Base-by-base conservation (phyloP, 2,797 vertebrate species). In the Liasis olivaceus region DNA sequence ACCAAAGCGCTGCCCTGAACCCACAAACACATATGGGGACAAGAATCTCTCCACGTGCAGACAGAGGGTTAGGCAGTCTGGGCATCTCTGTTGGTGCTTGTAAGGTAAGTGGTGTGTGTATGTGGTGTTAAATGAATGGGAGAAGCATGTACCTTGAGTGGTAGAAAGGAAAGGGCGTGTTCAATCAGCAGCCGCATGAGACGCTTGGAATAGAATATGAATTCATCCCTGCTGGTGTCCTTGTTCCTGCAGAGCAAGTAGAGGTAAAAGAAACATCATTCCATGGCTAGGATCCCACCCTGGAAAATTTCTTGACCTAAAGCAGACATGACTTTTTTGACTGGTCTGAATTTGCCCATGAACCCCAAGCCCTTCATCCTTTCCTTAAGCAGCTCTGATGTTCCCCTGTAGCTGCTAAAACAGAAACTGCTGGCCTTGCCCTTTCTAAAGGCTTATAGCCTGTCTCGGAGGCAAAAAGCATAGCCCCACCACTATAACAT, bases 191-290 rank as follows among this genome's bases (percentile, higher is more conserved):
- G 98, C 94, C 99, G 97, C 99, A 99, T 99, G 96, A 99, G 97
- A 94, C 99, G 98, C 97, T 99, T 99, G 84, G 99, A 99, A 97
- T 99, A 99, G 97, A 99, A 99, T 96, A 99, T 99, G 94, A 99
- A 99, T 95, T 99, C 98, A 0, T 99, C 99, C 69, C 99, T 97
- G 97, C 98, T 98, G 0, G 98, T 99, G 93, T 99, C 99, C 95
- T 98, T 99, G 97, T 99, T 99, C 97, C 99, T 99, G 94, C 59
- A 26, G 59, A 47, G 20, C 11, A 28, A 42, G 7, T 12, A 28
- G 64, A 87, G 12, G 56, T 12, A 51, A 58, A 36, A 51, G 63
- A 1, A 17, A 13, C 1, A 31, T 47, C 28, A 24, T 60, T 47
- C 47, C 11, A 22, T 13, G 85, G 54, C 85, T 24, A n/a, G 24